Percentiles rank a stretch among this genome's conserved stretches.
These are phyloP conservation scores for Dipodomys ordii DNA, from an alignment of 2,113 vertebrate species.

Conservation along the genomic window DNA sequence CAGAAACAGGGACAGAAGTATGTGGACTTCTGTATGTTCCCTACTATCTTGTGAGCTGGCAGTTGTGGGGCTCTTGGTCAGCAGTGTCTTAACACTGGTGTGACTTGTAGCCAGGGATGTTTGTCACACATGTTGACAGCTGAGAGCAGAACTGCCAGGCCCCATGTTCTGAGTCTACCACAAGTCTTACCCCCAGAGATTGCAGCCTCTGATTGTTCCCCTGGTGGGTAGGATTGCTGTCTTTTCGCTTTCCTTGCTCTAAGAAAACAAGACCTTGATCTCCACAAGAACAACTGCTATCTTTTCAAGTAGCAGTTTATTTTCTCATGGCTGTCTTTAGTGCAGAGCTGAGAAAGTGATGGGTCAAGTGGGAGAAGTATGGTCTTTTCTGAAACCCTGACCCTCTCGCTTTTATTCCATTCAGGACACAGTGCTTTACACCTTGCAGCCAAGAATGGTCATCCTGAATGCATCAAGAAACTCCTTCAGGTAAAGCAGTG, in stretches of 20 bases:
- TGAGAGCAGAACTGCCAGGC: not conserved
- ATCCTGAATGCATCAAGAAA: conserved; percentile 92
- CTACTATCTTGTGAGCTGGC: not conserved
- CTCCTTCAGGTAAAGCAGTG: conserved; percentile 93
- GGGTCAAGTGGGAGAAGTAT: not conserved
- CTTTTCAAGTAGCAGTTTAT: conserved; percentile 45
- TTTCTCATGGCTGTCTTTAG: conserved; percentile 63
- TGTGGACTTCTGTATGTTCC: not conserved
- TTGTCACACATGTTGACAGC: not conserved
- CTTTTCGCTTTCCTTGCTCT: not conserved
- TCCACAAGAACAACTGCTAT: not conserved
- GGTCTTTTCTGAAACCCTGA: not conserved
- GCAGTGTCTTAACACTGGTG: too few relatives aligned
- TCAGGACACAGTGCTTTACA: conserved; percentile 95
- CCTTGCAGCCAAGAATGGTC: conserved; percentile 95
- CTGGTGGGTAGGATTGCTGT: not conserved
- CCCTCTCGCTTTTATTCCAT: conserved; percentile 55
- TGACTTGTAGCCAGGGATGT: not conserved
- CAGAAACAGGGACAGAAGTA: not conserved
- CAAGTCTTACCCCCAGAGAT: not conserved
- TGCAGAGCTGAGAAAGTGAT: conserved; percentile 41
- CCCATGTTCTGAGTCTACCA: fast-evolving
- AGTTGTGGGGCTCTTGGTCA: not conserved
- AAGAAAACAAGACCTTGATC: not conserved
- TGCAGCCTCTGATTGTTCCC: not conserved